Evolutionary conservation across 2,113 vertebrate species (phyloP), one percentile per base, ranked within the genome.

Genomic region (Hassar affinis): DNA sequence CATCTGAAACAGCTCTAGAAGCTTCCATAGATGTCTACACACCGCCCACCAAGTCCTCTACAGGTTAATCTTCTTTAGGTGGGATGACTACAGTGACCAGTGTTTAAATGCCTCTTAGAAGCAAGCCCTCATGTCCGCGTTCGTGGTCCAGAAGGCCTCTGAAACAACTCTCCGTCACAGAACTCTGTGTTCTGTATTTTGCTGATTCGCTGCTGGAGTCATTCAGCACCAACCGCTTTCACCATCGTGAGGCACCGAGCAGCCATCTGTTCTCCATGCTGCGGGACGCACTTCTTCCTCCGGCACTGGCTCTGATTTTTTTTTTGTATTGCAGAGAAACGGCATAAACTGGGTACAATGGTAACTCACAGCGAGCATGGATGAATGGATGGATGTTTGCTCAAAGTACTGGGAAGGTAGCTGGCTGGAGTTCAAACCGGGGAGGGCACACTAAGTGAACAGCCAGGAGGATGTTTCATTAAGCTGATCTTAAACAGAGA

Each of bases 181-280:
- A 87, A 84, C 84, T 87, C 77, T 27, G 66, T 85, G 86, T 85
- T 87, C 81, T 66, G 76, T 82, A 81, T 83, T 68, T 79, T 66
- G 80, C 81, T 61, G 66, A 30, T 72, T 80, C 84, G 78, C 84
- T 88, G 81, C 72, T 86, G 87, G 87, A 85, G 86, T 83, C 75
- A 79, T 82, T 75, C 83, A 83, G 86, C 83, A 33, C 69, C 75
- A 71, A 66, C 80, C 12, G 57, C 78, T 80, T 82, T 51, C 77
- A 62, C 52, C 75, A 38, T 71, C 35, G 68, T 42, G 77, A 66
- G 85, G 47, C 76, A 83, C 68, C 77, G 64, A 79, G 85, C 47
- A 59, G 35, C 86, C 86, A 88, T 88, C 87, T 88, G 87, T 81
- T 84, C 78, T 9, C 62, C 27, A 35, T 81, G 81, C 81, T 85